Percentiles rank a stretch among this genome's conserved stretches.
phyloP scores from a whole-genome alignment of 2,797 vertebrate species.

The Anguilla megastoma region DNA sequence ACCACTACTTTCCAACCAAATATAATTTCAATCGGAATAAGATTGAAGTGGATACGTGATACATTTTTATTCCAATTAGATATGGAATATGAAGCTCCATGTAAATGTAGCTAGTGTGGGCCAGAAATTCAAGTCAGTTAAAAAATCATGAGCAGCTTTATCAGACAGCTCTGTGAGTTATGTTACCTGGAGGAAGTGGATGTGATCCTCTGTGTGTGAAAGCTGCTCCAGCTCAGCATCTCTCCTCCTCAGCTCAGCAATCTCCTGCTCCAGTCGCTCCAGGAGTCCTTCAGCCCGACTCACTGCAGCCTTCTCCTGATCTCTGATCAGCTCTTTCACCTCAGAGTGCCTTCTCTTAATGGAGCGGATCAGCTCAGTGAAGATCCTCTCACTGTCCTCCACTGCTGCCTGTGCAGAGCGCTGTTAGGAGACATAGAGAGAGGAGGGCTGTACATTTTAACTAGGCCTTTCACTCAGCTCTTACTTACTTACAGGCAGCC shows the following conservation, averaged over 20 bases:
- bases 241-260: neutral
- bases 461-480: neutral
- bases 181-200: constrained; percentile 5
- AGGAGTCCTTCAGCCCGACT: neutral
- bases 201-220: constrained; percentile 9
- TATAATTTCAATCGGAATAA: too few species aligned
- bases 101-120: too few species aligned
- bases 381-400: constrained; percentile 2
- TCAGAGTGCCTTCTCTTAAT: neutral
- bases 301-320: neutral
- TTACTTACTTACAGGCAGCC: neutral
- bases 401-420: constrained; percentile 9
- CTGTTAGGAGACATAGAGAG: neutral
- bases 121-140: neutral
- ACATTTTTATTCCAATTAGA: too few species aligned
- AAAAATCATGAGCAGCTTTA: neutral
- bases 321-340: neutral
- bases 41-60: too few species aligned
- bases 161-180: neutral
- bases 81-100: too few species aligned
- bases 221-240: constrained; percentile 9
- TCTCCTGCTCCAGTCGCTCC: neutral
- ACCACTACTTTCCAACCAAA: too few species aligned
- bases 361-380: neutral
- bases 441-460: neutral